Evolutionary conservation across 92 coral and sea anemone genomes (phyloP), one percentile per base, ranked within the genome.

Genomic region (Bergia sp.): DNA sequence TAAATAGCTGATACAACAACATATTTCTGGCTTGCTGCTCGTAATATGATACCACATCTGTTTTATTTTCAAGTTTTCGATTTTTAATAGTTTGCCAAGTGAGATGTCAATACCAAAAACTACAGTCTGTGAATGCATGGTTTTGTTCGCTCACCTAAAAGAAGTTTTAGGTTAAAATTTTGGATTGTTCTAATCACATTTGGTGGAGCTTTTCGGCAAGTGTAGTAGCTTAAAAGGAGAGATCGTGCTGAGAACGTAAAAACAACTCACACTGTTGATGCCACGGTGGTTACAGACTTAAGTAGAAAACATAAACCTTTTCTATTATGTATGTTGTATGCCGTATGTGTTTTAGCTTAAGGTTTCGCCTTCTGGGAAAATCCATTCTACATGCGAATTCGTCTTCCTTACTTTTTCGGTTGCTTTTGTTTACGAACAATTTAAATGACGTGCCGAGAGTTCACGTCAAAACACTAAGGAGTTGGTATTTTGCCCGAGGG

Each of bases 391-490:
- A 67, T 44, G 5, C 50, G 65, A n/a, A 10, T 83, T 23, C 50
- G 50, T 72, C 79, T 69, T 84, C 18, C 5, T 36, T 15, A 84
- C 67, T 23, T 49, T 82, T 71, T 71, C 79, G 87, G 87, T 71
- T 67, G 78, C 87, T 50, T 83, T 84, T 84, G 47, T 38, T 53
- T 3, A 37, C n/a, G 39, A 67, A 47, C n/a, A 73, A 44, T 23
- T 16, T 13, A 44, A 84, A 84, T 71, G 78, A 84, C 43, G 79
- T 84, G 87, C 40, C 37, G 87, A 84, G 87, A 84, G 87, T 38
- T 84, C 11, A 20, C 64, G 87, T 84, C 87, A 44, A 84, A 84
- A 82, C 5, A 42, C 12, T 44, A 47, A 47, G 47, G 64, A 84
- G 75, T 69, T 50, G 87, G 78, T 36, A 42, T 44, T 69, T 84